These are phyloP conservation scores for Epicampocera succincta DNA, from an alignment of 2,888 invertebrate genomes.

Conservation along the genomic window DNA sequence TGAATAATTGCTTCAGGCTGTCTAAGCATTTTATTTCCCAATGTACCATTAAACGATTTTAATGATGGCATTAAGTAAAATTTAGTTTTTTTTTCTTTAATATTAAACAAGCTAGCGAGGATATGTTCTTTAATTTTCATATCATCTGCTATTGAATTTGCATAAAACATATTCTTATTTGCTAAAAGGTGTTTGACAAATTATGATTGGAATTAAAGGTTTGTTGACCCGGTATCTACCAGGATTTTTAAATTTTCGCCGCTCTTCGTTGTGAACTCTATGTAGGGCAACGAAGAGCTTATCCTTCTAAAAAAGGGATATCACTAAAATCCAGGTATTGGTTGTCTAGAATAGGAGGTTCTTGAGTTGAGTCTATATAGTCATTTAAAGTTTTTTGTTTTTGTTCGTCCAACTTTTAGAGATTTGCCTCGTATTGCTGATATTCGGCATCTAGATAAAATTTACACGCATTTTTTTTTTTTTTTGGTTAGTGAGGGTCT, in stretches of 20 bases:
- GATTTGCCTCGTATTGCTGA: too few species aligned
- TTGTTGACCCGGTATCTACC: neutral
- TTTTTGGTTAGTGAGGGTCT: too few species aligned
- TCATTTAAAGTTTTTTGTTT: neutral
- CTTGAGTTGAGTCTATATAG: neutral
- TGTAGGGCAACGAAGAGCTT: conserved; percentile 47
- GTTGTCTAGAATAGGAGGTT: neutral
- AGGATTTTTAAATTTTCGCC: too few species aligned
- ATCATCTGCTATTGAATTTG: conserved; percentile 27
- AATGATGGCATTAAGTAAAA: too few species aligned
- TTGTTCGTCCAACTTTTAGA: too few species aligned
- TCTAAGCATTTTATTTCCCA: conserved; percentile 54
- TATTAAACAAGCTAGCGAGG: conserved; percentile 38
- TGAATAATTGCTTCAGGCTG: too few species aligned
- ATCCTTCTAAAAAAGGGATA: conserved; percentile 9
- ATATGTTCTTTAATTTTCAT: conserved; percentile 29
- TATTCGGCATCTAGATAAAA: too few species aligned
- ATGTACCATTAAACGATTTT: too few species aligned
- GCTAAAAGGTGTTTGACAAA: conserved; percentile 1
- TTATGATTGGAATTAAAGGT: conserved; percentile 1
- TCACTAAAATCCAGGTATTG: conserved; percentile 9
- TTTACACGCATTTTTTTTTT: too few species aligned
- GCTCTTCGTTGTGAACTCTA: conserved; percentile 25
- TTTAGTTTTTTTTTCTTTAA: too few species aligned
- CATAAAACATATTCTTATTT: conserved; percentile 11